phyloP scores from a whole-genome alignment of 2,113 vertebrate species.

The Geococcyx californianus region DNA sequence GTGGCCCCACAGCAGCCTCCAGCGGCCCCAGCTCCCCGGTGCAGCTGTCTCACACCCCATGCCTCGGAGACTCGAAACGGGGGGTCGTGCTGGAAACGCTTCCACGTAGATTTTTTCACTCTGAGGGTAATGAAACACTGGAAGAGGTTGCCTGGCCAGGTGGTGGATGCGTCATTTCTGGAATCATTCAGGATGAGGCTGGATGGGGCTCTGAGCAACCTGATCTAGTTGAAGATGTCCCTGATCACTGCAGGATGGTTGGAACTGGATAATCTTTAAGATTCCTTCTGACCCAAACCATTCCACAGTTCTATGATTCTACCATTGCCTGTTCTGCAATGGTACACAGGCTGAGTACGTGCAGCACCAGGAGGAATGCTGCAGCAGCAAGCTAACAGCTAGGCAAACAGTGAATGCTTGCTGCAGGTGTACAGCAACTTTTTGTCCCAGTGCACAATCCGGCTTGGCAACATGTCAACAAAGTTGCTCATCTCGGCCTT shows the following conservation, averaged over 20 bases:
- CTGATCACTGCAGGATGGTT: too few relatives aligned
- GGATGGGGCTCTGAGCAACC: too few relatives aligned
- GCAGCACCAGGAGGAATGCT: not conserved
- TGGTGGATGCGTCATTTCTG: too few relatives aligned
- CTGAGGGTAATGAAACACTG: too few relatives aligned
- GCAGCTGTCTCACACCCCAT: not conserved
- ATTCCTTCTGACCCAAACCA: too few relatives aligned
- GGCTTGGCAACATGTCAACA: rapidly evolving
- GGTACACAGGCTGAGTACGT: not conserved
- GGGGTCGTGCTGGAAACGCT: not conserved
- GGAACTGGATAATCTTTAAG: too few relatives aligned
- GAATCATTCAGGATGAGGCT: too few relatives aligned
- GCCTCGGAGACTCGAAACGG: rapidly evolving
- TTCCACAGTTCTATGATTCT: not conserved
- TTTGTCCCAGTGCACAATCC: rapidly evolving
- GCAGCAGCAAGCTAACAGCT: not conserved
- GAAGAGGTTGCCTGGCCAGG: too few relatives aligned
- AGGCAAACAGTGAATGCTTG: not conserved
- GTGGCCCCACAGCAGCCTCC: not conserved
- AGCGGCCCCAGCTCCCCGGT: not conserved
- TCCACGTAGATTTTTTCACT: rapidly evolving
- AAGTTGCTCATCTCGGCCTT: rapidly evolving
- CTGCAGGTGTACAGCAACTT: not conserved
- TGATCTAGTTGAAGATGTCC: too few relatives aligned
- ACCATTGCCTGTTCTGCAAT: too few relatives aligned